A percentile compares a stretch with the other conserved stretches of the same genome.
Evolutionary conservation across 1,140 invertebrate species (phyloP).

Genomic region (Bombus pascuorum): DNA sequence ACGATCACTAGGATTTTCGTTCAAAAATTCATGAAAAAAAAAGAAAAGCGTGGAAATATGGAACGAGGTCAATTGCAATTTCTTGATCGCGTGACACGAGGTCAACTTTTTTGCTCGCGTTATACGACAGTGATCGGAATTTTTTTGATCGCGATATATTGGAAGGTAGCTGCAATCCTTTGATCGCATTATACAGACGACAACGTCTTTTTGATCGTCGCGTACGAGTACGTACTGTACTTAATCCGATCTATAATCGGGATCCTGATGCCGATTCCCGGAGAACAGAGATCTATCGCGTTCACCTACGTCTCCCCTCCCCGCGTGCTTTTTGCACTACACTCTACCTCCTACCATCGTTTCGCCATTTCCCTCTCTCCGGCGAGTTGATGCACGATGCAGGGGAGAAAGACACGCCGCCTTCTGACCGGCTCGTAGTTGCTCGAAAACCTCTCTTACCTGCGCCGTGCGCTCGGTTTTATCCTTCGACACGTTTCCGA

Average conservation of each 20-base stretch:
- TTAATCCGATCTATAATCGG: not conserved
- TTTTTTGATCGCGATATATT: too few species aligned
- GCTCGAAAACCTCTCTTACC: slow-evolving; percentile 78
- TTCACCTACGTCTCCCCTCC: slow-evolving; percentile 48
- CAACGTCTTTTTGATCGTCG: too few species aligned
- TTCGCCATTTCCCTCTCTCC: slow-evolving; percentile 73
- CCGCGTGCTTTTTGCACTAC: slow-evolving; percentile 43
- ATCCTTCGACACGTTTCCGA: slow-evolving; percentile 63
- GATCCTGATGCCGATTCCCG: slow-evolving; percentile 64
- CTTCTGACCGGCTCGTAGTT: slow-evolving; percentile 76
- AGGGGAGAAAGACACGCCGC: slow-evolving; percentile 77
- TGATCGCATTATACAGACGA: too few species aligned
- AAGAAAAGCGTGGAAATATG: too few species aligned
- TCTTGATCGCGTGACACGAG: too few species aligned
- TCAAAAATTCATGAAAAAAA: too few species aligned
- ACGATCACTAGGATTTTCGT: too few species aligned
- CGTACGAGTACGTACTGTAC: too few species aligned
- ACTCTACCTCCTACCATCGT: slow-evolving; percentile 59
- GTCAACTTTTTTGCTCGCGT: too few species aligned
- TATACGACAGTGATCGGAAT: too few species aligned
- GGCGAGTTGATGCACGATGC: slow-evolving; percentile 72
- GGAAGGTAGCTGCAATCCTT: too few species aligned
- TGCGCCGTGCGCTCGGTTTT: slow-evolving; percentile 68
- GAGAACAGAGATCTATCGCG: slow-evolving; percentile 57
- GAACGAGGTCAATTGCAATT: too few species aligned